phyloP scores from a whole-genome alignment of 2,888 invertebrate genomes.

The Coremacera marginata region DNA sequence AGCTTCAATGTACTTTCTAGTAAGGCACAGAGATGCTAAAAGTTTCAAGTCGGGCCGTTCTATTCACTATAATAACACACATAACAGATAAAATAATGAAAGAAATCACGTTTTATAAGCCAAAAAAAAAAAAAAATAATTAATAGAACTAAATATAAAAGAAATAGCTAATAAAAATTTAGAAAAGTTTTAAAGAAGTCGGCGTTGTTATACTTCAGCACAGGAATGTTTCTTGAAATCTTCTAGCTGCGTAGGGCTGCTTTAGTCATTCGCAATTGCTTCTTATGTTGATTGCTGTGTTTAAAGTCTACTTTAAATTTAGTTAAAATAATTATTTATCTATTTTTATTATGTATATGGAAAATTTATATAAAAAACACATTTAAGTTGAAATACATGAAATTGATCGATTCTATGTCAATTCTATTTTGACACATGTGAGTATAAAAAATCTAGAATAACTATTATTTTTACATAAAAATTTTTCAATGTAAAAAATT shows the following conservation, averaged over 20 bases:
- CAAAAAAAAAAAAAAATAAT: neutral
- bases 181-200: neutral
- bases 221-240: neutral
- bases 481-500: neutral
- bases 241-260: neutral
- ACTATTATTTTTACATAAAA: neutral
- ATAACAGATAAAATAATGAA: neutral
- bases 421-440: constrained; percentile 4
- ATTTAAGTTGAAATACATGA: constrained; percentile 3
- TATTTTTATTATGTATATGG: neutral
- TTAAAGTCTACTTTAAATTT: neutral
- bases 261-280: neutral
- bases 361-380: neutral
- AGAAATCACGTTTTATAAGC: neutral
- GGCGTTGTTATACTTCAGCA: neutral
- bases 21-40: neutral
- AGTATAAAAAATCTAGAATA: neutral
- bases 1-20: neutral
- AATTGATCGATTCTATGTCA: constrained; percentile 4
- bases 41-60: neutral
- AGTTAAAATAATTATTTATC: neutral
- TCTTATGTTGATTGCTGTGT: neutral
- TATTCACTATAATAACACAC: constrained; percentile 11
- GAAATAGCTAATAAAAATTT: neutral
- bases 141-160: neutral